phyloP scores from a whole-genome alignment of 2,113 vertebrate genomes.

The Perognathus longimembris region DNA sequence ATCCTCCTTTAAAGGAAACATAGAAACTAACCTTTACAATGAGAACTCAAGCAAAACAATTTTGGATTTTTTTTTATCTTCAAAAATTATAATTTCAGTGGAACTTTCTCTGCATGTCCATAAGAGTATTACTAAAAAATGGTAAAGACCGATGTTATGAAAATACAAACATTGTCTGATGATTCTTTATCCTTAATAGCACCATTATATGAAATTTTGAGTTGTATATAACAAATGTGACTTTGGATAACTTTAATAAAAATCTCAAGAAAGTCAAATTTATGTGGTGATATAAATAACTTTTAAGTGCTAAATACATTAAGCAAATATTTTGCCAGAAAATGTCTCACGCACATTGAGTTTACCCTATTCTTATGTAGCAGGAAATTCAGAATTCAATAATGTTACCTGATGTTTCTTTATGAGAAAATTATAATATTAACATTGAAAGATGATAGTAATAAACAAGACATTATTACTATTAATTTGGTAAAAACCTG shows the following conservation, averaged over 20 bases:
- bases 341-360: background rate
- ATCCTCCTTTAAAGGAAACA: background rate
- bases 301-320: background rate
- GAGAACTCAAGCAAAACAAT: background rate
- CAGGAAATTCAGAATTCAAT: slow-evolving; percentile 30
- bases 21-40: background rate
- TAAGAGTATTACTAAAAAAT: background rate
- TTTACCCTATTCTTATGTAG: background rate
- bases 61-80: background rate
- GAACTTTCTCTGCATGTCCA: slow-evolving; percentile 3
- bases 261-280: background rate
- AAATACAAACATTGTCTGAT: background rate
- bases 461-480: background rate
- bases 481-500: background rate
- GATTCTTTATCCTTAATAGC: background rate
- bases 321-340: background rate
- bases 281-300: background rate
- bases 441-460: background rate
- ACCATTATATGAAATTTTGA: background rate
- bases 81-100: background rate
- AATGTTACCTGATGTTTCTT: background rate
- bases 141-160: background rate
- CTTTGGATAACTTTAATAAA: background rate
- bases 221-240: background rate
- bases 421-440: background rate